phyloP scores from a whole-genome alignment of 2,113 vertebrate genomes.

The Paratilapia polleni region DNA sequence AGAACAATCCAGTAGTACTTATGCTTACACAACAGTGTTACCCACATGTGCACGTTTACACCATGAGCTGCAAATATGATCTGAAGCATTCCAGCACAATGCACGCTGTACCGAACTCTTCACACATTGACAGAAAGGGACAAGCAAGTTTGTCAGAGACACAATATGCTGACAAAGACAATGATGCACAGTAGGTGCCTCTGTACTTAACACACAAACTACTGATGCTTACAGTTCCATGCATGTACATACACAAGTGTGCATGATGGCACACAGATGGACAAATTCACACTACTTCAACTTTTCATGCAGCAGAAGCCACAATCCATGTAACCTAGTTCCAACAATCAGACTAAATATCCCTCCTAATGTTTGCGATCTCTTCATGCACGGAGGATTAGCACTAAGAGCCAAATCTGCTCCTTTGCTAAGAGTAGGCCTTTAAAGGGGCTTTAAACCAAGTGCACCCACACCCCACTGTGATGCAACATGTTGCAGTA shows the following conservation, averaged over 20 bases:
- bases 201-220: slow-evolving; percentile 15
- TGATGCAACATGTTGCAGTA: slow-evolving; percentile 79
- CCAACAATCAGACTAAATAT: slow-evolving; percentile 68
- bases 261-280: background rate
- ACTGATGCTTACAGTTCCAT: background rate
- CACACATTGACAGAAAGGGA: background rate
- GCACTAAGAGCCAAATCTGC: slow-evolving; percentile 68
- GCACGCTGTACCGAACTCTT: background rate
- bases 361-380: slow-evolving; percentile 71
- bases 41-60: background rate
- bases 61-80: background rate
- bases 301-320: slow-evolving; percentile 52
- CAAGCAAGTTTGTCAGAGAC: background rate
- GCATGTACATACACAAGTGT: background rate
- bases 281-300: slow-evolving; percentile 23
- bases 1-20: background rate
- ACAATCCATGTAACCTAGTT: slow-evolving; percentile 71
- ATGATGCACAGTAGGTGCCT: background rate
- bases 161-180: no score
- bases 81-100: background rate
- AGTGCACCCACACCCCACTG: slow-evolving; percentile 69
- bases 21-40: background rate
- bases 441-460: slow-evolving; percentile 70
- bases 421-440: slow-evolving; percentile 69
- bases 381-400: slow-evolving; percentile 72